phyloP scores from a whole-genome alignment of 2,797 vertebrate genomes.

The Pseudopleuronectes americanus region DNA sequence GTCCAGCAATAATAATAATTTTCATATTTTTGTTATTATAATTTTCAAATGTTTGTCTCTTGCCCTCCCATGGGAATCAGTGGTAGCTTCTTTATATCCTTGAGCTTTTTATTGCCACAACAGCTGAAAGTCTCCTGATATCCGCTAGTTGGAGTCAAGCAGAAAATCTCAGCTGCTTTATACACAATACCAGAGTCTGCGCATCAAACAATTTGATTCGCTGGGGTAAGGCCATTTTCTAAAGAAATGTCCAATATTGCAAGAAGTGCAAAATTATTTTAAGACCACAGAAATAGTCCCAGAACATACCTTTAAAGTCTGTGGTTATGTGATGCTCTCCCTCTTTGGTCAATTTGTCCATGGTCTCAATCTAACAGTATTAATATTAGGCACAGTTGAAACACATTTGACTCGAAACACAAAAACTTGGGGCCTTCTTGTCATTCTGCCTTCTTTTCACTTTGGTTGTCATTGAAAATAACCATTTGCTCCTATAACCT shows the following conservation, averaged over 20 bases:
- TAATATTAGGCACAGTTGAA: neutral
- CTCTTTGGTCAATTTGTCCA: slow-evolving; percentile 66
- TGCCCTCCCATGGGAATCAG: slow-evolving; percentile 39
- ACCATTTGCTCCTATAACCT: too few relatives aligned
- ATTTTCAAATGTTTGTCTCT: slow-evolving; percentile 64
- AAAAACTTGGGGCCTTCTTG: neutral
- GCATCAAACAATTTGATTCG: slow-evolving; percentile 67
- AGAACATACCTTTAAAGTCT: slow-evolving; percentile 69
- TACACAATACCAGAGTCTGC: slow-evolving; percentile 67
- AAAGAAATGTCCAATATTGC: slow-evolving; percentile 69
- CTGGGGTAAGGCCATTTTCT: slow-evolving; percentile 56
- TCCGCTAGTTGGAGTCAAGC: slow-evolving; percentile 61
- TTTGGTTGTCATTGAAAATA: neutral
- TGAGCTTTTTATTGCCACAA: slow-evolving; percentile 70
- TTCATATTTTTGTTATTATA: slow-evolving; percentile 69
- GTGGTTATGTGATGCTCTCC: slow-evolving; percentile 51
- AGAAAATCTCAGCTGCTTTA: slow-evolving; percentile 63
- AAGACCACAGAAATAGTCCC: slow-evolving; percentile 71
- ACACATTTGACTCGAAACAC: neutral
- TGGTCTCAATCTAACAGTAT: slow-evolving; percentile 73
- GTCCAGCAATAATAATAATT: slow-evolving; percentile 20
- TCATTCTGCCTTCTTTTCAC: neutral
- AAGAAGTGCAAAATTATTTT: slow-evolving; percentile 73
- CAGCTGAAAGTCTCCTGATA: slow-evolving; percentile 62
- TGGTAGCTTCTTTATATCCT: slow-evolving; percentile 46